Base-by-base conservation (phyloP, 2,113 vertebrate genomes). In the Cynocephalus volans region DNA sequence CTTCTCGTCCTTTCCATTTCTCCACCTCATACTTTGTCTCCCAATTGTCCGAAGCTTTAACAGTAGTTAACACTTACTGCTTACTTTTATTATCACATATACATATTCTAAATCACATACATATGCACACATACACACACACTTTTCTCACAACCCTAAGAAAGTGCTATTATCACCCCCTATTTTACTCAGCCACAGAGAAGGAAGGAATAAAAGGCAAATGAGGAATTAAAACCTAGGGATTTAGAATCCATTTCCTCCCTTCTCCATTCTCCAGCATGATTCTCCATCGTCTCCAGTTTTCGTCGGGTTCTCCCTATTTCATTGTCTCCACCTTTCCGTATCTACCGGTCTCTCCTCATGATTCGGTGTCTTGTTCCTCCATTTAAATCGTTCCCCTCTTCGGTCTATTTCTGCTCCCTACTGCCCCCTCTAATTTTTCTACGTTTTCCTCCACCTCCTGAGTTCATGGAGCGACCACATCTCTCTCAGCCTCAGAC, bases 351-450 rank as follows among this genome's bases (percentile, higher is more conserved):
- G 54, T 45, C 18, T 77, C 67, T 26, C 7, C 19, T 24, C 31
- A 17, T 0, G 58, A 17, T 9, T 17, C 58, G 11, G 26, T 4
- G 60, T 56, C 60, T 48, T 5, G n/a, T 17, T 9, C 50, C 54
- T 28, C 70, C 84, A n/a, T 3, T 18, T 64, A 33, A 26, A n/a
- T 3, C 17, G 48, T 5, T 17, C 8, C 28, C 36, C 19, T 48
- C 48, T n/a, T 7, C 24, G 0, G 54, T n/a, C 73, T 65, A 1
- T 10, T 7, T n/a, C 15, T 1, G 26, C 18, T 5, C 7, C 2
- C n/a, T 13, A 0, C 8, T 2, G 76, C 17, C 70, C 80, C 18
- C 58, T 1, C 5, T 17, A 8, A 6, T 19, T 50, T 24, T 72
- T 13, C 77, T 54, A 15, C 31, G 15, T 5, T 28, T 8, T 65